Base-by-base conservation (phyloP, 2,113 vertebrate genomes). In the Solea senegalensis region DNA sequence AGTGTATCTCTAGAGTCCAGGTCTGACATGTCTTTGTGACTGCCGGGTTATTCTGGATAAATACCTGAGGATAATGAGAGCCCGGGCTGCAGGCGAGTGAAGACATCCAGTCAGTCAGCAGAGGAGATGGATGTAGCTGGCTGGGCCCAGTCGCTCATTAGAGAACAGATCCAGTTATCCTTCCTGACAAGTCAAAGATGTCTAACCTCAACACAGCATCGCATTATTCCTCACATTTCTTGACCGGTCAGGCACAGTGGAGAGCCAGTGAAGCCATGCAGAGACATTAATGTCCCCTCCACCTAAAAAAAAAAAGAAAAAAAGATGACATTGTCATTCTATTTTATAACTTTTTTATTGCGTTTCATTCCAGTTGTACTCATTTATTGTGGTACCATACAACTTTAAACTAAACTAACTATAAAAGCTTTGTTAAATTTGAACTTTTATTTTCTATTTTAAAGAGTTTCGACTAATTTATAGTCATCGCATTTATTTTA, bases 131-230 rank as follows among this genome's bases (percentile, higher is more conserved):
- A 65, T 72, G 65, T 60, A 59, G 67, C 69, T 66, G 61, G 68
- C 65, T 51, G 59, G 55, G 59, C 68, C 59, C 72, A 52, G 74
- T 62, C 53, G 63, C 90, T 90, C 81, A 76, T 90, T 90, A 90
- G 79, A 8, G 63, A 85, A 72, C 27, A 40, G 54, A 73, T 81
- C 83, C 69, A 45, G 76, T 72, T 69, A 80, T 75, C 74, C 68
- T 59, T 57, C 54, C 61, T 73, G 82, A 75, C 79, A 64, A 72
- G 55, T 76, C 72, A 39, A 74, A 75, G 48, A 81, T 81, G 79
- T 84, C 69, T 52, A 69, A 67, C 62, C 70, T 76, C 54, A 52
- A 48, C 58, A 45, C 14, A 43, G 68, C 65, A 41, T 1, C 1
- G 61, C 64, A 54, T 70, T 34, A 74, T 69, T 76, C 53, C 15